These are phyloP conservation scores for Dinomys branickii DNA, from an alignment of 2,113 vertebrate genomes.

Conservation along the genomic window DNA sequence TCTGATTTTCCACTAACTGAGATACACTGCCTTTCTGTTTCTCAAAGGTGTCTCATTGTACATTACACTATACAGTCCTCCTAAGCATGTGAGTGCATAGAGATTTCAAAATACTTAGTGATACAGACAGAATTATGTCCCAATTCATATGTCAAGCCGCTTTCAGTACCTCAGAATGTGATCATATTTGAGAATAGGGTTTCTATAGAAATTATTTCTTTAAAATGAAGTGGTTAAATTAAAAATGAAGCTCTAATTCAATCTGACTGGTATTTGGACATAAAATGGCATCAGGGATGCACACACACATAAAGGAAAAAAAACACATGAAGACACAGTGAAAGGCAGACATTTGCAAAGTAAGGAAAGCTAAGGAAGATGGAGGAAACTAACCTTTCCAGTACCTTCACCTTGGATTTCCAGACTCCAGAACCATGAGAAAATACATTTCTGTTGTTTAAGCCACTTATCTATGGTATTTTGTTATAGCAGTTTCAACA, in stretches of 20 bases:
- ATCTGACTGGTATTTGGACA: background rate
- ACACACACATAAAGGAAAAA: background rate
- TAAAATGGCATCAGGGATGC: background rate
- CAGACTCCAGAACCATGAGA: background rate
- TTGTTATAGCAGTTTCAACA: background rate
- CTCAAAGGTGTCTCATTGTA: background rate
- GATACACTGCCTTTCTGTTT: background rate
- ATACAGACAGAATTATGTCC: background rate
- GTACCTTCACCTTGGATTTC: background rate
- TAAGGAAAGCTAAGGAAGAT: background rate
- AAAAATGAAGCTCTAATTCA: background rate
- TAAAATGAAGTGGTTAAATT: background rate
- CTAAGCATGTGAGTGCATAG: background rate
- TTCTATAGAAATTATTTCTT: background rate
- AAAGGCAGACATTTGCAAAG: background rate
- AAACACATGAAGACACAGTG: background rate
- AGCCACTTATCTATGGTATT: background rate
- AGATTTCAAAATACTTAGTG: background rate
- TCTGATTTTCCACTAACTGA: background rate
- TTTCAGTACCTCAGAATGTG: background rate
- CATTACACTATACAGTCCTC: background rate
- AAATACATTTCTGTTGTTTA: background rate
- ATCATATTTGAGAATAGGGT: background rate
- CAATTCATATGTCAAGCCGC: background rate
- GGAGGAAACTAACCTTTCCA: background rate